phyloP scores from a whole-genome alignment of 2,888 invertebrate genomes.

The Hymenopus coronatus region DNA sequence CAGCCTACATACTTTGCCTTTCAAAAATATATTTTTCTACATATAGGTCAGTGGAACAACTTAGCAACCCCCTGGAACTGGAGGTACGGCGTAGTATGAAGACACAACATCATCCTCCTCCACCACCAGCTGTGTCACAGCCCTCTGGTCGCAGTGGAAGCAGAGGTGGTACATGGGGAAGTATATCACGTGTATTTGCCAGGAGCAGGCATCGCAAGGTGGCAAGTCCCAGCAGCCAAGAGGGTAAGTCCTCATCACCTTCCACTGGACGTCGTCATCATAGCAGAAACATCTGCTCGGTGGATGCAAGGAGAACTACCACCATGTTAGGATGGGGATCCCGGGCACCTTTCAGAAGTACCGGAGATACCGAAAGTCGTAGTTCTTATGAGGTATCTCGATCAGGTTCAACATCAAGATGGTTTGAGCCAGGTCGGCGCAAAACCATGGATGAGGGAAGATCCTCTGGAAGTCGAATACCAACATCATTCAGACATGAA shows the following conservation, averaged over 20 bases:
- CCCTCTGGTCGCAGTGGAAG: slow-evolving; percentile 48
- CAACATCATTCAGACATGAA: background rate
- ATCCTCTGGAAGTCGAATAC: background rate
- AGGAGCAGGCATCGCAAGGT: slow-evolving; percentile 81
- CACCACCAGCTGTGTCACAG: slow-evolving; percentile 40
- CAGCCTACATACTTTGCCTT: no score
- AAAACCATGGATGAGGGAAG: slow-evolving; percentile 11
- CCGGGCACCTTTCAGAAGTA: background rate
- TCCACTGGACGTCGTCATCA: background rate
- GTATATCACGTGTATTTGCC: slow-evolving; percentile 85
- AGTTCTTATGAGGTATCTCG: slow-evolving; percentile 10
- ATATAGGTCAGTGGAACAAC: slow-evolving; percentile 73
- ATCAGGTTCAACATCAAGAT: background rate
- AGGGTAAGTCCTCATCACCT: slow-evolving; percentile 52
- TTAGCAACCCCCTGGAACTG: slow-evolving; percentile 63
- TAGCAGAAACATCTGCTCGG: background rate
- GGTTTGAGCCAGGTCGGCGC: slow-evolving; percentile 9
- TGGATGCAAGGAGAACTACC: background rate
- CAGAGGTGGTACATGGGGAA: slow-evolving; percentile 84
- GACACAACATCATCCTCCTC: slow-evolving; percentile 9
- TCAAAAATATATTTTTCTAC: background rate
- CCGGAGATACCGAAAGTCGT: background rate
- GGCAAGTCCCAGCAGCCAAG: slow-evolving; percentile 61
- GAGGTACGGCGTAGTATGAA: slow-evolving; percentile 41
- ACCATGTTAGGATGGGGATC: slow-evolving; percentile 8